Percentiles rank a stretch among this genome's conserved stretches.
Evolutionary conservation across 1,140 invertebrate species (phyloP).

Genomic region (Drosophila ercepeae): DNA sequence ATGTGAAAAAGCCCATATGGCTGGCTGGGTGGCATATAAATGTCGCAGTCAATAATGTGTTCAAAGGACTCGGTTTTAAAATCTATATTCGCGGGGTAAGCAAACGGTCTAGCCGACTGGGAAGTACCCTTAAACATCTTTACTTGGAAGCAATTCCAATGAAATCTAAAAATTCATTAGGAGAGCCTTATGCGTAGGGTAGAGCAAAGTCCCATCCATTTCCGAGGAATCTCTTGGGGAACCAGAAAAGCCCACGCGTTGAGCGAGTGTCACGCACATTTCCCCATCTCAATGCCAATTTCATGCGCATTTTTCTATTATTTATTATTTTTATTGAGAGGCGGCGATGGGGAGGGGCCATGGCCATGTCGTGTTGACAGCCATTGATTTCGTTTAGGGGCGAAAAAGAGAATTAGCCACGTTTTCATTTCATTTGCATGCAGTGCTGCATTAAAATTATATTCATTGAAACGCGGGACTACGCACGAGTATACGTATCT

Average conservation of each 20-base stretch:
- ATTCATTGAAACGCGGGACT: slow-evolving; percentile 33
- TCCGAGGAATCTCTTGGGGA: neutral
- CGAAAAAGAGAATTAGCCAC: slow-evolving; percentile 62
- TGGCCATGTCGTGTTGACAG: slow-evolving; percentile 57
- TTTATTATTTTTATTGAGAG: slow-evolving; percentile 69
- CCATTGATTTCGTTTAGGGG: slow-evolving; percentile 63
- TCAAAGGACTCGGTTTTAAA: slow-evolving; percentile 65
- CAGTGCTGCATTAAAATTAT: slow-evolving; percentile 65
- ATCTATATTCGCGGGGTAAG: slow-evolving; percentile 28
- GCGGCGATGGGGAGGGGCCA: neutral
- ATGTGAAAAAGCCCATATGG: slow-evolving; percentile 76
- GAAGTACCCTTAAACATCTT: neutral
- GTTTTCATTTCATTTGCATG: slow-evolving; percentile 66
- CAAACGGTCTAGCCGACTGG: neutral
- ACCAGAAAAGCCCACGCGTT: slow-evolving; percentile 46
- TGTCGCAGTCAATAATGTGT: slow-evolving; percentile 65
- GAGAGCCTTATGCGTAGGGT: slow-evolving; percentile 1
- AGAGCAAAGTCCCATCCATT: neutral
- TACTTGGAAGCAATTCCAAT: no score
- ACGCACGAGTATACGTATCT: no score
- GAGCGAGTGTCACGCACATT: slow-evolving; percentile 70
- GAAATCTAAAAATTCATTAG: neutral
- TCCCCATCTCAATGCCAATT: slow-evolving; percentile 37
- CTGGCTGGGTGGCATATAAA: slow-evolving; percentile 60
- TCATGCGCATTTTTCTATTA: slow-evolving; percentile 79